These are phyloP conservation scores for Gymnocypris eckloni DNA, from an alignment of 2,797 vertebrate species.

Conservation along the genomic window DNA sequence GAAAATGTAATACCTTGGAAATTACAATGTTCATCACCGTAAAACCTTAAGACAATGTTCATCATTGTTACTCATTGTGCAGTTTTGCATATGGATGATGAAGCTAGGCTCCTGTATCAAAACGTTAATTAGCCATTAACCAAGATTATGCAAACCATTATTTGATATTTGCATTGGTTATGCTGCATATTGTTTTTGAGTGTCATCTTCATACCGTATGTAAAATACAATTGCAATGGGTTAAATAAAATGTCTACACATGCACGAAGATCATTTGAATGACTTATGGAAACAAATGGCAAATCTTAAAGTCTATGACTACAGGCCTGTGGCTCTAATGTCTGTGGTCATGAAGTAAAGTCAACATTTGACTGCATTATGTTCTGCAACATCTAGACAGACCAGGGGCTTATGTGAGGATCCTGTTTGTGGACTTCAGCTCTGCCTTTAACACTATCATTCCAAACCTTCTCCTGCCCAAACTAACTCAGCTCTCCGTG, in stretches of 20 bases:
- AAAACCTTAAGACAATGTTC: not conserved
- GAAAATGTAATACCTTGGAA: not conserved
- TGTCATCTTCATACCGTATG: conserved; percentile 21
- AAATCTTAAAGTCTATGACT: not conserved
- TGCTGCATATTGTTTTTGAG: not conserved
- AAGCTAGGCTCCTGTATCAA: conserved; percentile 6
- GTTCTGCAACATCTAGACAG: too few relatives aligned
- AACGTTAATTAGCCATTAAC: conserved; percentile 19
- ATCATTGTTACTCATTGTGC: not conserved
- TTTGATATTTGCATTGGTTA: conserved; percentile 25
- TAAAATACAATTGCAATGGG: not conserved
- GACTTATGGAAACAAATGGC: not conserved
- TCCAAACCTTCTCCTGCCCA: too few relatives aligned
- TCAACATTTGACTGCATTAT: too few relatives aligned
- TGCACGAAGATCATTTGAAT: not conserved
- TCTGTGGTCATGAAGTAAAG: too few relatives aligned
- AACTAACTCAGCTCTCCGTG: too few relatives aligned
- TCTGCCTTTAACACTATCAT: too few relatives aligned
- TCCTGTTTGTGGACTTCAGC: too few relatives aligned
- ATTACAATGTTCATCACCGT: not conserved
- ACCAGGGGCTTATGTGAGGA: too few relatives aligned
- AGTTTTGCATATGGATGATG: conserved; percentile 46
- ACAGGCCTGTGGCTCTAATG: too few relatives aligned
- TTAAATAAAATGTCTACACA: not conserved
- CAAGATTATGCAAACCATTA: conserved; percentile 24